phyloP scores from a whole-genome alignment of 35 echinoderm and acorn worm species.

The Heliocidaris erythrogramma region DNA sequence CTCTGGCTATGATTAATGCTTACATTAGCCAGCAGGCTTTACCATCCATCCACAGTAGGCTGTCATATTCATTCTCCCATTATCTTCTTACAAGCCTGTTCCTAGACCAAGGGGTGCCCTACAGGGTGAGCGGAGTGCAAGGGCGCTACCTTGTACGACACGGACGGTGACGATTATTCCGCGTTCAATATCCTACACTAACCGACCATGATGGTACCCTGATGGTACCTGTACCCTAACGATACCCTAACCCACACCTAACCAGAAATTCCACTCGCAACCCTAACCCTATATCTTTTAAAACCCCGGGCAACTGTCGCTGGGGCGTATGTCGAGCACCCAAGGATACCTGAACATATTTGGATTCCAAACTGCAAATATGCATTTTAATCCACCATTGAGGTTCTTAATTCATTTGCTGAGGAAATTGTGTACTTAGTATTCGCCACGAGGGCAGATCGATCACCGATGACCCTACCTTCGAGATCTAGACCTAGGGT shows the following conservation, averaged over 20 bases:
- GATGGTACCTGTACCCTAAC: neutral
- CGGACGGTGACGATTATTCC: neutral
- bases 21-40: constrained; percentile 9
- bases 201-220: neutral
- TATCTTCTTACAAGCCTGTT: neutral
- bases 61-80: constrained; percentile 10
- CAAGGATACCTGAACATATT: too few species aligned
- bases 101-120: neutral
- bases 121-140: too few species aligned
- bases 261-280: neutral
- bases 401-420: too few species aligned
- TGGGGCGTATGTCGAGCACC: too few species aligned
- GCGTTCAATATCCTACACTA: neutral
- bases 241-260: neutral
- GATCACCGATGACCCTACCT: too few species aligned
- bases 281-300: too few species aligned
- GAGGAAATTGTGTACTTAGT: too few species aligned
- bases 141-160: neutral
- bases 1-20: neutral
- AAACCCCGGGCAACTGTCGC: too few species aligned
- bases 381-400: too few species aligned
- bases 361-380: too few species aligned
- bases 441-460: too few species aligned
- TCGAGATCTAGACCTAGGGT: too few species aligned
- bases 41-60: neutral